A percentile compares a stretch with the other conserved stretches of the same genome.
Conservation (phyloP, 2,113 vertebrate species). For the Rattus rattus region DNA sequence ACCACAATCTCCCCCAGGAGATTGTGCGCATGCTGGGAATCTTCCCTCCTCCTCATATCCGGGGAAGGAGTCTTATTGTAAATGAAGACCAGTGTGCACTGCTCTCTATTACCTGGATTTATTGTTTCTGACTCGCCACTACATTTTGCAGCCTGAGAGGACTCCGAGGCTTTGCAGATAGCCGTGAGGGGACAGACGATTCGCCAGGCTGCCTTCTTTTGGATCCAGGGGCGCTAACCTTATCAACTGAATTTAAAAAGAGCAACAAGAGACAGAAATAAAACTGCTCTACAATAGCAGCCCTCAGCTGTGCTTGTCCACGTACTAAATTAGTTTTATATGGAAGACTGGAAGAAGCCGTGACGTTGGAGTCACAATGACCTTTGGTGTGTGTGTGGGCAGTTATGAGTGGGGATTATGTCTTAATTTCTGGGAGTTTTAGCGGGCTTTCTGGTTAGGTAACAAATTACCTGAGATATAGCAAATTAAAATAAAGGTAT, state of each 20-base stretch:
- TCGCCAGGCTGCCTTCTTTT: background rate
- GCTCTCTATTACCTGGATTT: background rate
- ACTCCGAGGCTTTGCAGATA: background rate
- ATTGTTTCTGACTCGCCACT: background rate
- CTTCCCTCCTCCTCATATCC: too few relatives aligned
- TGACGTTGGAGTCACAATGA: background rate
- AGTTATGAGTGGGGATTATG: background rate
- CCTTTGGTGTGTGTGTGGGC: background rate
- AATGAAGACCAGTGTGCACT: background rate
- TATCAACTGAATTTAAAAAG: background rate
- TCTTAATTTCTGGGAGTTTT: background rate
- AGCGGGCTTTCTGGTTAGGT: background rate
- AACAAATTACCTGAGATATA: background rate
- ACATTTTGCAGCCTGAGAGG: background rate
- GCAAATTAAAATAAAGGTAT: background rate
- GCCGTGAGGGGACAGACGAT: background rate
- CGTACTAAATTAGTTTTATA: background rate
- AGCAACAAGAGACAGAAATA: background rate
- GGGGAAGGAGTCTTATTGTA: background rate
- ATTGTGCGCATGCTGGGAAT: too few relatives aligned
- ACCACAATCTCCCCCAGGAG: fast-evolving
- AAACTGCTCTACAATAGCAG: background rate
- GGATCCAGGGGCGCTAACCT: background rate
- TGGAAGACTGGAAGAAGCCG: background rate
- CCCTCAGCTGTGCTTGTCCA: too few relatives aligned